A percentile compares a stretch with the other conserved stretches of the same genome.
These are phyloP conservation scores for Zaprionus kolodkinae DNA, from an alignment of 1,140 invertebrate species.

Conservation along the genomic window DNA sequence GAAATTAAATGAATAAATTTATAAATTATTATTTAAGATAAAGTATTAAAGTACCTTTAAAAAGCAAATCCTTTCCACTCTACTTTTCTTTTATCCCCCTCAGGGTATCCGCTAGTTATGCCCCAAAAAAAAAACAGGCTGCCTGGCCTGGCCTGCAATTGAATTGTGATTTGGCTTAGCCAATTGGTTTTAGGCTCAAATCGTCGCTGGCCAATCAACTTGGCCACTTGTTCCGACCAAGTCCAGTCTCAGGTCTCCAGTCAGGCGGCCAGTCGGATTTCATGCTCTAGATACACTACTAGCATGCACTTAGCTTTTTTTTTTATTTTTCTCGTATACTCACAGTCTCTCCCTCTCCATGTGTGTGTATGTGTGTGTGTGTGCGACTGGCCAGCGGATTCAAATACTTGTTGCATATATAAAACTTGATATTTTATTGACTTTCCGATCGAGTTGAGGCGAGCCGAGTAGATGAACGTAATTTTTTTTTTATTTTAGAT, in stretches of 20 bases:
- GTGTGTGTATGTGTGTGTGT: conserved; percentile 6
- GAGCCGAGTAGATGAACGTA: conserved; percentile 17
- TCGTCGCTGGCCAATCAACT: conserved; percentile 45
- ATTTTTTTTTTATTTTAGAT: conserved; percentile 22
- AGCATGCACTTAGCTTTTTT: conserved; percentile 57
- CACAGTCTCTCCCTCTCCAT: neutral
- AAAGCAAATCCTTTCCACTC: too few relatives aligned
- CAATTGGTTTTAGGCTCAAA: conserved; percentile 55
- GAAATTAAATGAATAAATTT: too few relatives aligned
- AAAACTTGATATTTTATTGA: conserved; percentile 80
- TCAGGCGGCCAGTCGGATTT: conserved; percentile 66
- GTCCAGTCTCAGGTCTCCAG: conserved; percentile 33
- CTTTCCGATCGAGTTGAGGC: conserved; percentile 55
- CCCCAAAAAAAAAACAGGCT: neutral
- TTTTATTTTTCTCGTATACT: conserved; percentile 31
- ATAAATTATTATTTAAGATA: too few relatives aligned
- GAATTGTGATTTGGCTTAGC: conserved; percentile 40
- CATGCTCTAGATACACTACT: conserved; percentile 73
- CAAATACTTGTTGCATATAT: conserved; percentile 34
- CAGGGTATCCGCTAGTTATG: conserved; percentile 24
- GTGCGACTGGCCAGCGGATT: conserved; percentile 43
- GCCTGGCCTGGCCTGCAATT: conserved; percentile 42
- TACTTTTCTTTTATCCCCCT: too few relatives aligned
- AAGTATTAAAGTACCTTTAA: too few relatives aligned
- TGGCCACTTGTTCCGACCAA: conserved; percentile 55